Evolutionary conservation across 2,797 vertebrate species (phyloP).

Genomic region (Pipistrellus pipistrellus): DNA sequence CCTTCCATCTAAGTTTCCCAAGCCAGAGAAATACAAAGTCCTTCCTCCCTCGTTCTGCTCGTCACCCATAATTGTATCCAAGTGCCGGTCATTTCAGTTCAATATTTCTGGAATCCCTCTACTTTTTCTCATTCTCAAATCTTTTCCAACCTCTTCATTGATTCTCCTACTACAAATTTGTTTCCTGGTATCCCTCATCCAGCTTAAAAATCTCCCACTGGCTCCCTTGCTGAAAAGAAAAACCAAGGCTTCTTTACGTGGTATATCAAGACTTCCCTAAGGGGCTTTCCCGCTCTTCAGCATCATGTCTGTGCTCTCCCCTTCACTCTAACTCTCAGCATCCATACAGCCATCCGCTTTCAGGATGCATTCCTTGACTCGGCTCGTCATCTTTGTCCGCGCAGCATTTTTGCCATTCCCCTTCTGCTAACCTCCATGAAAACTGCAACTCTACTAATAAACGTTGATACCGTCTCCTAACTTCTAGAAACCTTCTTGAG

Average conservation of each 20-base stretch:
- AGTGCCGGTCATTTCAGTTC: not conserved
- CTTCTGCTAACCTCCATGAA: not conserved
- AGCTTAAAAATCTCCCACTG: slow-evolving; percentile 3
- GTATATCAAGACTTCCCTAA: not conserved
- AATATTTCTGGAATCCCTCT: not conserved
- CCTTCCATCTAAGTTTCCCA: not conserved
- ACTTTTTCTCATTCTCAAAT: not conserved
- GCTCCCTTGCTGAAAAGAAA: not conserved
- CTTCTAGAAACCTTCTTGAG: not conserved
- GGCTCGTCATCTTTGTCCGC: not conserved
- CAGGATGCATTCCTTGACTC: not conserved
- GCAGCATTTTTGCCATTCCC: not conserved
- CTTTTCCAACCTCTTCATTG: not conserved
- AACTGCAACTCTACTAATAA: not conserved
- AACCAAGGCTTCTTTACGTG: not conserved
- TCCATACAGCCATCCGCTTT: not conserved
- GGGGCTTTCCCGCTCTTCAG: not conserved
- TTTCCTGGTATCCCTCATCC: not conserved
- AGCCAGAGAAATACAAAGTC: slow-evolving; percentile 20
- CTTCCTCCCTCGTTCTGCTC: not conserved
- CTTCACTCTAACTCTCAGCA: not conserved
- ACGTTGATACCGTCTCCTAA: not conserved
- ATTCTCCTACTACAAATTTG: not conserved
- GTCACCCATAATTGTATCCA: not conserved
- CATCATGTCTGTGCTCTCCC: rapidly evolving